Percentiles rank a stretch among this genome's conserved stretches.
Evolutionary conservation across 2,797 vertebrate genomes (phyloP).

Genomic region (Manis crassicaudata): DNA sequence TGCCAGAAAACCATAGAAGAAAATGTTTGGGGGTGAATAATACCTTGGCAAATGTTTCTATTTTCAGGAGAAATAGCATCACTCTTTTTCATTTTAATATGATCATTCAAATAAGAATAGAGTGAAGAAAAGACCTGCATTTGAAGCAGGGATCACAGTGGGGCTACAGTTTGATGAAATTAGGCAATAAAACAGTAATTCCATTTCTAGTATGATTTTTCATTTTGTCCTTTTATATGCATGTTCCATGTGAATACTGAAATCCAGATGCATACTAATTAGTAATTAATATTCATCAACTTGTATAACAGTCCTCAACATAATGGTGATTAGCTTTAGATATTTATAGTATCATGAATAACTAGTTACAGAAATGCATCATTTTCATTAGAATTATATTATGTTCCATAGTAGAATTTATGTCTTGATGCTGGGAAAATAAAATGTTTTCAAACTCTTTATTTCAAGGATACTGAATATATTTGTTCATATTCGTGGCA

Average conservation of each 20-base stretch:
- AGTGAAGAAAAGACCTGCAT: not conserved
- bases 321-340: slow-evolving; percentile 68
- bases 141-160: not conserved
- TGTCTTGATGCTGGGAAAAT: not conserved
- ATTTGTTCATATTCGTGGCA: not conserved
- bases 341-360: slow-evolving; percentile 68
- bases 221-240: slow-evolving; percentile 10
- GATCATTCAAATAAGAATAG: not conserved
- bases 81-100: slow-evolving; percentile 36
- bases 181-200: slow-evolving; percentile 48
- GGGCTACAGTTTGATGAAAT: slow-evolving; percentile 18
- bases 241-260: slow-evolving; percentile 52
- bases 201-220: slow-evolving; percentile 39
- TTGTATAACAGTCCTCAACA: slow-evolving; percentile 60
- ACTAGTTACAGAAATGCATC: slow-evolving; percentile 41
- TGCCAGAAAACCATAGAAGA: not conserved
- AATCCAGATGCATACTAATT: slow-evolving; percentile 63
- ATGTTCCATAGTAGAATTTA: slow-evolving; percentile 41
- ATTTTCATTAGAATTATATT: slow-evolving; percentile 54
- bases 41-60: not conserved
- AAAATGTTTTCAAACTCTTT: not conserved
- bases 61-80: not conserved
- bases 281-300: slow-evolving; percentile 70
- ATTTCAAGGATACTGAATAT: not conserved
- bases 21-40: slow-evolving; percentile 15